These are phyloP conservation scores for Eueremaeus valkanovi DNA, from an alignment of 2,888 invertebrate species.

Conservation along the genomic window DNA sequence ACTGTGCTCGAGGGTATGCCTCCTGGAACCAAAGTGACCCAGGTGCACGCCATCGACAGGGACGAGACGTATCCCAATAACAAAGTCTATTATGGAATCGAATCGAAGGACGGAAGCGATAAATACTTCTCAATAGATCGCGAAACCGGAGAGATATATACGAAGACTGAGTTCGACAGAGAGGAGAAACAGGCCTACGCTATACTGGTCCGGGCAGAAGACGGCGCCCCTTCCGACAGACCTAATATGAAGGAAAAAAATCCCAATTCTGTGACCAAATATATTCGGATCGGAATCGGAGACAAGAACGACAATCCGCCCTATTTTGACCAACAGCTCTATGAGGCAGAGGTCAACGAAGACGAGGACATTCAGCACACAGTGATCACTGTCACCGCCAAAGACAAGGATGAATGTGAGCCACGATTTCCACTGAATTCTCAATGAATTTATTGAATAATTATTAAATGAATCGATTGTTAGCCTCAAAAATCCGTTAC, in stretches of 20 bases:
- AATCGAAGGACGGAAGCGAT: conserved; percentile 84
- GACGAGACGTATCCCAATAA: conserved; percentile 93
- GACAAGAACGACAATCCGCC: conserved; percentile 99
- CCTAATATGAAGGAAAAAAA: conserved; percentile 82
- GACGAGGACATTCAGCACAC: conserved; percentile 96
- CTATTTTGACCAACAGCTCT: conserved; percentile 92
- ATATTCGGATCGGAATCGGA: conserved; percentile 95
- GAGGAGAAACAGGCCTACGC: conserved; percentile 94
- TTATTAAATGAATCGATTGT: conserved; percentile 49
- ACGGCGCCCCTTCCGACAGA: conserved; percentile 91
- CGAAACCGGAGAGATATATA: conserved; percentile 91
- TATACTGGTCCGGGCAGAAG: conserved; percentile 91
- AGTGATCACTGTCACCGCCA: conserved; percentile 95
- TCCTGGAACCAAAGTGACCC: conserved; percentile 88
- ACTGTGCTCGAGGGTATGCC: conserved; percentile 92
- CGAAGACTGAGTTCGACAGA: conserved; percentile 91
- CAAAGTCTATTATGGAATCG: conserved; percentile 89
- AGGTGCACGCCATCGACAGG: conserved; percentile 93
- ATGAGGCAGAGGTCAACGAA: conserved; percentile 95
- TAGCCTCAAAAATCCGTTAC: conserved; percentile 98
- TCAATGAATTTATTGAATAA: neutral
- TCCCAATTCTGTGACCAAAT: conserved; percentile 96
- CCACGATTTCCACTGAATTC: too few species aligned
- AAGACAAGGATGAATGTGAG: conserved; percentile 98
- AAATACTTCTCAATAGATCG: conserved; percentile 88